Evolutionary conservation across 2,888 invertebrate species (phyloP), one percentile per base, ranked within the genome.

Genomic region (Napeogenes sylphis): DNA sequence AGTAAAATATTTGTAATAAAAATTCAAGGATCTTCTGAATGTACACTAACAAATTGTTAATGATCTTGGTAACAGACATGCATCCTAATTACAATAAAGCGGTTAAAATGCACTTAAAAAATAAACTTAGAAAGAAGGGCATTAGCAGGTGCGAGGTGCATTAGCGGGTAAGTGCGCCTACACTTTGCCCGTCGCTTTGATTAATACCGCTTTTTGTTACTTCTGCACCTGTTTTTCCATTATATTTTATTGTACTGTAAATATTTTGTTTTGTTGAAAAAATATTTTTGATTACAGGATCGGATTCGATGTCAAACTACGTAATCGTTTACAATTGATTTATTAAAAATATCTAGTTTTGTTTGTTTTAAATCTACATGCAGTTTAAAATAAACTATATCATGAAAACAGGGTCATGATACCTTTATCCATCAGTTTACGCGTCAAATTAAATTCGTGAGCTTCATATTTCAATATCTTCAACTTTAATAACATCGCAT

Each of bases 131-230:
- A 59, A 62, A 53, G 63, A 63, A 70, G 72, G 68, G 71, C 71
- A 69, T 70, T 60, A 62, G 66, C 79, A 77, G 79, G 78, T 79
- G 79, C 67, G 70, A 62, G 66, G 67, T 70, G 74, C 79, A 77
- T 78, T 79, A 80, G 74, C 60, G 63, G 75, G 70, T 75, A 76
- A 79, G 76, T 76, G 79, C 74, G 71, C 70, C 70, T 73, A 71
- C 71, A 70, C 71, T 75, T 67, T 62, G 66, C 67, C 63, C 68
- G 76, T 75, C 77, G 72, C 70, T 65, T 68, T 67, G 70, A 68
- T 68, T 70, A 65, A 70, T 70, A 65, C 56, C 59, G 51, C 62
- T 78, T 76, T 77, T 53, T 76, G 72, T 73, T 77, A 64, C 65
- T 35, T 58, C 63, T 55, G 59, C 33, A 32, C 53, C 55, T 47